phyloP scores from a whole-genome alignment of 2,797 vertebrate genomes.

The Gymnocypris eckloni region DNA sequence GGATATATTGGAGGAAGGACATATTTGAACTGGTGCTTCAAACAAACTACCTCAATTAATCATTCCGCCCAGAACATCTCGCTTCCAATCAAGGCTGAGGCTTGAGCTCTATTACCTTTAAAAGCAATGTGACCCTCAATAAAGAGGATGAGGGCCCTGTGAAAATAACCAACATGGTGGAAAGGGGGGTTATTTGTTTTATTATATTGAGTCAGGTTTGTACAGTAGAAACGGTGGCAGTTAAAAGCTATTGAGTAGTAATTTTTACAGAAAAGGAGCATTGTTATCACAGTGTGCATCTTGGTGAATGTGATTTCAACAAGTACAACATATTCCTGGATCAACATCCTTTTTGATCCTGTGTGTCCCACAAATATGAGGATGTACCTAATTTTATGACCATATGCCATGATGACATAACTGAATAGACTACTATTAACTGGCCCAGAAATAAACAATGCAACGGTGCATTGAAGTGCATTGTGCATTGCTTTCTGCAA shows the following conservation, averaged over 20 bases:
- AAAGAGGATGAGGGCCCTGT: background rate
- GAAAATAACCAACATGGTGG: constrained; percentile 11
- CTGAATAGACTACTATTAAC: background rate
- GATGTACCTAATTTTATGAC: background rate
- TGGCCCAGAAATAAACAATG: no score
- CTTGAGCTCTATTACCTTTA: constrained; percentile 31
- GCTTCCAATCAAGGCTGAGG: constrained; percentile 35
- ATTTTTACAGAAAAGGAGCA: background rate
- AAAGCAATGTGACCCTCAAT: constrained; percentile 41
- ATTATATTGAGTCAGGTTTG: constrained; percentile 8
- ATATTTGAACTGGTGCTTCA: constrained; percentile 40
- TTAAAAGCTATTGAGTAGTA: background rate
- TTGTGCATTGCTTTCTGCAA: background rate
- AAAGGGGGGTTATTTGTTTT: background rate
- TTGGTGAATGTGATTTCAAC: no score
- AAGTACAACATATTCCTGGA: no score
- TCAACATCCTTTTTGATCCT: no score
- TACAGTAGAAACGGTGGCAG: background rate
- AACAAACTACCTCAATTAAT: constrained; percentile 52
- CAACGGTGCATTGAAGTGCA: no score
- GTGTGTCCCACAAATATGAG: background rate
- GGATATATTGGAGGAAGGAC: constrained; percentile 9
- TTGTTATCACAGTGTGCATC: background rate
- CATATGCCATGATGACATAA: background rate
- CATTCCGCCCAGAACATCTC: constrained; percentile 34